Evolutionary conservation across 2,888 invertebrate species (phyloP).

Genomic region (Sepiola atlantica): DNA sequence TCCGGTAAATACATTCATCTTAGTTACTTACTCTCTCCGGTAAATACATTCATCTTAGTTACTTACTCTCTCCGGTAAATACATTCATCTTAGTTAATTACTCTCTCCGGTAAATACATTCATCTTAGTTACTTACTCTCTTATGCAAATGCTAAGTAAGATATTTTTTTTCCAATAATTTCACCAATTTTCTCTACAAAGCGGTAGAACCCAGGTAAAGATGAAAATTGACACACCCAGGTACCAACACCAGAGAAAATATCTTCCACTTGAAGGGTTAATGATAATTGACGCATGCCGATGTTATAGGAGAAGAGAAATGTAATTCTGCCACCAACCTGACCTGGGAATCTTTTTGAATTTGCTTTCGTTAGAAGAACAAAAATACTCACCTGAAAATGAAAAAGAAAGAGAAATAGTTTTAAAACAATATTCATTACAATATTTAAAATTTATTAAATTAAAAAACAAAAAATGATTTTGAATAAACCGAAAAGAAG

Average conservation of each 20-base stretch:
- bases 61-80: not conserved
- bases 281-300: not conserved
- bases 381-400: constrained; percentile 5
- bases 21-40: not conserved
- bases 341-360: not conserved
- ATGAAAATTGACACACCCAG: no score
- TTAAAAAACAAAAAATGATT: not conserved
- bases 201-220: no score
- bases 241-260: not conserved
- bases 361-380: not conserved
- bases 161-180: no score
- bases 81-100: no score
- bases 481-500: not conserved
- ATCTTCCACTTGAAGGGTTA: not conserved
- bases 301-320: not conserved
- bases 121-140: no score
- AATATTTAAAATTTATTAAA: not conserved
- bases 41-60: no score
- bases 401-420: not conserved
- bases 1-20: not conserved
- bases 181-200: no score
- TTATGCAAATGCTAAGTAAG: no score
- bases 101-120: not conserved
- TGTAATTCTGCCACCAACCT: not conserved
- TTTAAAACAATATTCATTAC: not conserved